These are phyloP conservation scores for Drosophila setosimentum DNA, from an alignment of 2,888 invertebrate species.

Conservation along the genomic window DNA sequence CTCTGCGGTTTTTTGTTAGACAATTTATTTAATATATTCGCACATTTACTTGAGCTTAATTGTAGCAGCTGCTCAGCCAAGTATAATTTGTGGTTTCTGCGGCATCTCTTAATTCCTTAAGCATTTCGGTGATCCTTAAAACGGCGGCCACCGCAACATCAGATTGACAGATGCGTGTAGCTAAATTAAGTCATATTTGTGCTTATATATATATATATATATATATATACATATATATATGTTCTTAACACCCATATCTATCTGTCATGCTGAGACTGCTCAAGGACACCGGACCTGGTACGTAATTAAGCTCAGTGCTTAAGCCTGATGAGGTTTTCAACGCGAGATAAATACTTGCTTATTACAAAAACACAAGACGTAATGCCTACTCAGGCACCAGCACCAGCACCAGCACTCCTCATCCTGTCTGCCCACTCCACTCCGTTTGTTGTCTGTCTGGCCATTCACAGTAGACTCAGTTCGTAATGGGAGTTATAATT, in stretches of 20 bases:
- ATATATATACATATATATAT: neutral
- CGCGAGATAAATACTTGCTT: conserved; percentile 73
- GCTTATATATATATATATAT: neutral
- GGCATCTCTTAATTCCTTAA: conserved; percentile 2
- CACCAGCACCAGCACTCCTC: neutral
- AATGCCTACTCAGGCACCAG: conserved; percentile 10
- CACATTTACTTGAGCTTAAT: conserved; percentile 3
- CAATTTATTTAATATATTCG: conserved; percentile 22
- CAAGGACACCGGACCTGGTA: conserved; percentile 44
- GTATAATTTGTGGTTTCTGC: conserved; percentile 33
- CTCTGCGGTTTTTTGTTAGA: conserved; percentile 5
- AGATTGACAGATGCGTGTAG: conserved; percentile 36
- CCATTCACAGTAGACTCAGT: conserved; percentile 17
- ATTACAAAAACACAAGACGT: conserved; percentile 46
- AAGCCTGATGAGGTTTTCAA: conserved; percentile 77
- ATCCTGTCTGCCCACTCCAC: neutral
- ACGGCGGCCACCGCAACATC: conserved; percentile 1
- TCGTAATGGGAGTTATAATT: conserved; percentile 59
- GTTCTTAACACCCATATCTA: neutral
- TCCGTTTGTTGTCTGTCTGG: conserved; percentile 6
- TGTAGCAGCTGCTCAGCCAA: conserved; percentile 7
- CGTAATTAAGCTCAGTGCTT: conserved; percentile 72
- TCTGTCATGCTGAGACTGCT: conserved; percentile 18
- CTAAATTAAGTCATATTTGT: conserved; percentile 40
- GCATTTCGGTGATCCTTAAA: conserved; percentile 15